Base-by-base conservation (phyloP, 1,140 invertebrate species). In the Drosophila athabasca region DNA sequence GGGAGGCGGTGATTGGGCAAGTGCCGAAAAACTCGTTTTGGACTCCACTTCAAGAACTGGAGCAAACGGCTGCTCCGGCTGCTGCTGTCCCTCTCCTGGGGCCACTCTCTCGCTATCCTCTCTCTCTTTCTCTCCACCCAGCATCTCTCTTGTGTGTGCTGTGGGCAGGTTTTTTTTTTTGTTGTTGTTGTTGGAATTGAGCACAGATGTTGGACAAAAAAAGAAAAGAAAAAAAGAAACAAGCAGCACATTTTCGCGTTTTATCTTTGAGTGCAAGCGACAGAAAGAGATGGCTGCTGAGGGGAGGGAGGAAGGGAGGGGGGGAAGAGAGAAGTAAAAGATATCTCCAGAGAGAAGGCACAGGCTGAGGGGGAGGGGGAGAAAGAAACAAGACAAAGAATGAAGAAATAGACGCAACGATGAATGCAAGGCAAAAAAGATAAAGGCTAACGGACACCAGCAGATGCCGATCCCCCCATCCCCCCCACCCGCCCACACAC, bases 21-120 rank as follows among this genome's bases (percentile, higher is more conserved):
- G 59, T 74, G 64, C 72, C 73, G 57, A 76, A 76, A 76, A 76
- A 76, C 73, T 57, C 31, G 73, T 76, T 76, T 76, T 68, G 45
- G 55, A 57, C 51, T 76, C 69, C 59, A 74, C 70, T 76, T 61
- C 48, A 68, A 76, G 72, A 76, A 76, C 73, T 76, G 64, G 73
- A 76, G 64, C 73, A 76, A 66, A 41, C 49, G 35, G 35, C 31
- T 11, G 24, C 5, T 26, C 4, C 24, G 0, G 24, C 24, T 2
- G 54, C 45, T 22, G 57, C 44, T 76, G 35, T 39, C 35, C 35
- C 35, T 39, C 35, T 39, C 35, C 35, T 39, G 35, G 35, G 35
- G 35, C 11, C 35, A 4, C 35, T 9, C 31, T 31, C 31, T 31
- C 7, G 29, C 1, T 31, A 7, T 31, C 35, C 35, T 2, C 35